A percentile compares a stretch with the other conserved stretches of the same genome.
These are phyloP conservation scores for Ceyx melanurus DNA, from an alignment of 2,113 vertebrate species.

Conservation along the genomic window DNA sequence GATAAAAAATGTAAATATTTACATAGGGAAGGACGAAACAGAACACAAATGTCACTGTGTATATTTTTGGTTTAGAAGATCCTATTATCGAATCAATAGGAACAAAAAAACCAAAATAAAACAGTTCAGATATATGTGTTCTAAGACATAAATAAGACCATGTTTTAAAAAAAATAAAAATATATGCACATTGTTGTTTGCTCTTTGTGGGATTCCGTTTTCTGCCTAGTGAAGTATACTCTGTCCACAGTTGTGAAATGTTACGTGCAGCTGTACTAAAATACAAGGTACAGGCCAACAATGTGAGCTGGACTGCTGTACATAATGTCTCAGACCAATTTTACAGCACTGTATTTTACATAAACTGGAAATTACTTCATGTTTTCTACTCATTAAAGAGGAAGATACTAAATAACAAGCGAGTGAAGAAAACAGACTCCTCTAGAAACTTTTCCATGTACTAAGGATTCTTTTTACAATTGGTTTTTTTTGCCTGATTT, in stretches of 20 bases:
- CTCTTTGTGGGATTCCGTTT: background rate
- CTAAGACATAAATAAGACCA: background rate
- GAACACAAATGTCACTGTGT: background rate
- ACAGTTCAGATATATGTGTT: background rate
- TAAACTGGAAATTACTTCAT: background rate
- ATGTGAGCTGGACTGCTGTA: background rate
- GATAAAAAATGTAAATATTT: background rate
- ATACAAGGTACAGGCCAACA: background rate
- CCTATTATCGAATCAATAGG: background rate
- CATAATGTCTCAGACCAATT: background rate
- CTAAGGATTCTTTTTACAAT: background rate
- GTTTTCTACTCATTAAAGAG: background rate
- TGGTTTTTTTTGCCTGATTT: too few relatives aligned
- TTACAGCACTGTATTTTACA: background rate
- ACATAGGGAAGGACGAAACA: background rate
- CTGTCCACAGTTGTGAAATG: background rate
- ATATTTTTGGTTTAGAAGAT: background rate
- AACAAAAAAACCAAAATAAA: background rate
- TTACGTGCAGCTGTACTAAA: background rate
- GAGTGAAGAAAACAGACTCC: background rate
- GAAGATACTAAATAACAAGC: background rate
- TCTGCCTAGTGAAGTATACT: background rate
- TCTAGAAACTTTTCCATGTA: background rate
- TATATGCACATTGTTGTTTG: background rate
- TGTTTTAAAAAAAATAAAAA: too few relatives aligned